These are phyloP conservation scores for Synergus umbraculus DNA, from an alignment of 2,888 invertebrate genomes.

Conservation along the genomic window DNA sequence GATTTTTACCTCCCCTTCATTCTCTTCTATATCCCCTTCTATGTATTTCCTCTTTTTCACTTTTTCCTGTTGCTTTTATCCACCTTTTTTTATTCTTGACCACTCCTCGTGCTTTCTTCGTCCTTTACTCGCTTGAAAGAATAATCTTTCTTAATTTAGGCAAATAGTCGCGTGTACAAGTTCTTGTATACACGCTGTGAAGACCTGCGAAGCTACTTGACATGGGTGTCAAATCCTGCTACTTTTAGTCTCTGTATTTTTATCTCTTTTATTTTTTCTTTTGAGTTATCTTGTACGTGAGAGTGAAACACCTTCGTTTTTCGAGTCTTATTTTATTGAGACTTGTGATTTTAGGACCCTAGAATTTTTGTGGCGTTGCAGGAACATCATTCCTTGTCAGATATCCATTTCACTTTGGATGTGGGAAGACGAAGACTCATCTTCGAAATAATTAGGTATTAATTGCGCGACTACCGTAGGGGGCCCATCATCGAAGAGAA, in stretches of 20 bases:
- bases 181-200: slow-evolving; percentile 49
- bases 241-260: background rate
- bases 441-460: slow-evolving; percentile 72
- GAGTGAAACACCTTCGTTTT: background rate
- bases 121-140: slow-evolving; percentile 44
- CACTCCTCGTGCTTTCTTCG: background rate
- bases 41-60: slow-evolving; percentile 43
- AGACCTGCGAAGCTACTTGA: slow-evolving; percentile 29
- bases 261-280: background rate
- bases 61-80: background rate
- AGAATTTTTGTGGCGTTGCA: background rate
- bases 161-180: slow-evolving; percentile 54
- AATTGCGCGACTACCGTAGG: slow-evolving; percentile 70
- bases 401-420: slow-evolving; percentile 65
- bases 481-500: slow-evolving; percentile 58
- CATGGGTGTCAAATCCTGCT: slow-evolving; percentile 40
- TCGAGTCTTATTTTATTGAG: background rate
- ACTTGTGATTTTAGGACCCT: background rate
- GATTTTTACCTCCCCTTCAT: slow-evolving; percentile 43
- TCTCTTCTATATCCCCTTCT: slow-evolving; percentile 35
- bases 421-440: slow-evolving; percentile 62
- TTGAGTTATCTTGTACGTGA: background rate
- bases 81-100: slow-evolving; percentile 18
- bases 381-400: slow-evolving; percentile 48
- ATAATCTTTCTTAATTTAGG: slow-evolving; percentile 61